Evolutionary conservation across 2,797 vertebrate genomes (phyloP), one percentile per base, ranked within the genome.

Genomic region (Gallirallus australis): DNA sequence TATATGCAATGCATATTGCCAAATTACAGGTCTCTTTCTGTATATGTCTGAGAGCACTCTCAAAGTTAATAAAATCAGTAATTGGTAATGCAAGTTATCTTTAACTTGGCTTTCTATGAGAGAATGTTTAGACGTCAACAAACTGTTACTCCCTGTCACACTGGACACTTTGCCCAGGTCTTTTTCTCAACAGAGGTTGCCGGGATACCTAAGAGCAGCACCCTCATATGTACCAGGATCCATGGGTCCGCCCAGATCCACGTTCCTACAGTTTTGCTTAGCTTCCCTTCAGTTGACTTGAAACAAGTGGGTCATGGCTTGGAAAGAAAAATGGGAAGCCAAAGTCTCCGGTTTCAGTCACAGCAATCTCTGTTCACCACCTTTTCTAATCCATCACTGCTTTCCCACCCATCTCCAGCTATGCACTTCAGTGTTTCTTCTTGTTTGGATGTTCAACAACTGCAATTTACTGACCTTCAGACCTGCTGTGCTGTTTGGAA

Each of bases 11-110:
- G 81, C 91, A 72, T 86, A 91, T 94, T 94, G 88, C 96, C 96
- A 97, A 96, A 97, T 95, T 95, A 77, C 68, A 96, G 88, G 93
- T 90, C 84, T 95, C 66, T 79, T 59, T 84, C 35, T 69, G 20
- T 66, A 15, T 71, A 48, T 63, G 64, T 50, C 37, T 72, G 83
- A 92, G 33, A 73, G 68, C 63, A 82, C 47, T 78, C 88, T 96
- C 89, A 37, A 95, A 96, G 82, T 60, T 89, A 94, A 93, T 94
- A 87, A 96, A 93, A 90, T 89, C 80, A 69, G 73, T 82, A 95
- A 81, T 24, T 48, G 52, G 81, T 77, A 90, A 69, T 57, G 48
- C 45, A 80, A 85, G 35, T 45, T 84, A 75, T 60, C 86, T 95
- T 90, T 81, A 79, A 75, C 57, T 56, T 71, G 72, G 27, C 40